phyloP scores from a whole-genome alignment of 2,888 invertebrate genomes.

The Cremastinae sp. region DNA sequence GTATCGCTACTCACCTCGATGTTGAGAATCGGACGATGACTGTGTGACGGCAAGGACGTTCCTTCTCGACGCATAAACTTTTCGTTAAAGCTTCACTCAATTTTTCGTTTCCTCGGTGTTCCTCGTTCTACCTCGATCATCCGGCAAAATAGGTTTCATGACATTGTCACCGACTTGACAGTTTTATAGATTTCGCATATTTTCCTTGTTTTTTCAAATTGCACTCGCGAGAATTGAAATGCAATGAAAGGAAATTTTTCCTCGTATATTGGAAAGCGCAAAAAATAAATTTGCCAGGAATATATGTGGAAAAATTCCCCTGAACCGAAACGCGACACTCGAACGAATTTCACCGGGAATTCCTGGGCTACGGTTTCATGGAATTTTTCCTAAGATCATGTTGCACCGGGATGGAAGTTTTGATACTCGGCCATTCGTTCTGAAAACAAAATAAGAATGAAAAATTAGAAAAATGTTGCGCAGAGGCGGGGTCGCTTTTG shows the following conservation, averaged over 20 bases:
- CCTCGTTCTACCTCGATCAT: neutral
- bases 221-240: slow-evolving; percentile 44
- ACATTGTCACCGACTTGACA: slow-evolving; percentile 33
- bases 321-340: slow-evolving; percentile 3
- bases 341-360: slow-evolving; percentile 2
- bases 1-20: slow-evolving; percentile 48
- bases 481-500: neutral
- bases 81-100: neutral
- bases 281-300: slow-evolving; percentile 3
- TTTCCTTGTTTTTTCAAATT: slow-evolving; percentile 18
- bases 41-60: slow-evolving; percentile 32
- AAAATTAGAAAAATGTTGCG: neutral
- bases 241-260: slow-evolving; percentile 20
- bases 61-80: slow-evolving; percentile 18
- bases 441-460: slow-evolving; percentile 38
- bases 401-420: neutral
- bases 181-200: slow-evolving; percentile 34
- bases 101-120: slow-evolving; percentile 10
- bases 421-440: slow-evolving; percentile 12
- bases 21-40: slow-evolving; percentile 29
- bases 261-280: neutral
- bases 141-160: slow-evolving; percentile 29
- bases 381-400: slow-evolving; percentile 8
- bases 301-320: neutral
- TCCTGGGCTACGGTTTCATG: slow-evolving; percentile 18